Percentiles rank a stretch among this genome's conserved stretches.
Conservation (phyloP, 2,888 invertebrate species). For the Drosophila nr. perissopoda region DNA sequence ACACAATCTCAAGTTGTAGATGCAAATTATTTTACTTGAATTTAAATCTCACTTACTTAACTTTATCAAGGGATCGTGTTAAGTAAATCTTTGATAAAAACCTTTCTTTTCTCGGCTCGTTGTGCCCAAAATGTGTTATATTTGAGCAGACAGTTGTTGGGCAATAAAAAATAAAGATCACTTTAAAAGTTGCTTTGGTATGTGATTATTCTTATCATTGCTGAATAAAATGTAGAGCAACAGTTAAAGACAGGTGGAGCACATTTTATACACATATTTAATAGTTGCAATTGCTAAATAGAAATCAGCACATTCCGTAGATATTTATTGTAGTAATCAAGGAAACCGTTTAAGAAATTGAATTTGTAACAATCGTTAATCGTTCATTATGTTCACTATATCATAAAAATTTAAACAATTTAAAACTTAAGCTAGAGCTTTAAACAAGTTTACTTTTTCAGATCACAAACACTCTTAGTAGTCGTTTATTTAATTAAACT, state of each 20-base stretch:
- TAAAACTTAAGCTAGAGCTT: not conserved
- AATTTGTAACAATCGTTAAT: not conserved
- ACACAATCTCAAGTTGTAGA: no score
- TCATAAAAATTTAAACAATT: not conserved
- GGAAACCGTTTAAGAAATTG: no score
- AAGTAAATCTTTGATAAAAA: slow-evolving; percentile 9
- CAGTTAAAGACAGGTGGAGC: not conserved
- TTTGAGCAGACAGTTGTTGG: not conserved
- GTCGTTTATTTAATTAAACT: not conserved
- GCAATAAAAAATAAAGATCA: not conserved
- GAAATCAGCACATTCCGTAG: no score
- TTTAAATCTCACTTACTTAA: slow-evolving; percentile 3
- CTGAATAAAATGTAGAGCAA: not conserved
- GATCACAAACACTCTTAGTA: not conserved
- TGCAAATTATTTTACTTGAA: not conserved
- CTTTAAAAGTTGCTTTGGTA: slow-evolving; percentile 1
- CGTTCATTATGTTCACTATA: not conserved
- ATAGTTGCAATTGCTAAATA: not conserved
- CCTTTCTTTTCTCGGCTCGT: not conserved
- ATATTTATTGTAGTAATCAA: no score
- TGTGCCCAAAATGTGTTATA: not conserved
- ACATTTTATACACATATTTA: not conserved
- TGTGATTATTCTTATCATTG: slow-evolving; percentile 24
- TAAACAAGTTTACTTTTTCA: not conserved
- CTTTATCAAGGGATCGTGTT: slow-evolving; percentile 4